phyloP scores from a whole-genome alignment of 2,113 vertebrate species.

The Burhinus bistriatus region DNA sequence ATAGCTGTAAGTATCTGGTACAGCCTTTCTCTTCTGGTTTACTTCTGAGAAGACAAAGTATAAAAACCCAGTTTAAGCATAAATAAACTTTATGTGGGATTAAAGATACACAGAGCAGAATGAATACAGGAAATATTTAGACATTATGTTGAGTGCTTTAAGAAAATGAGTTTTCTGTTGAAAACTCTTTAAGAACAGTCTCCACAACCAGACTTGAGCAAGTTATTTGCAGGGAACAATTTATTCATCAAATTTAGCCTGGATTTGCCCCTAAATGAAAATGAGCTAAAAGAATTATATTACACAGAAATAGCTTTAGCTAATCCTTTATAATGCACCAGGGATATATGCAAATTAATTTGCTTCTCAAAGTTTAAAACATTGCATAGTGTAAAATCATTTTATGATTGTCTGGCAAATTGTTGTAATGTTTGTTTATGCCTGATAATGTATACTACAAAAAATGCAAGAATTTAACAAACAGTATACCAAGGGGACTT shows the following conservation, averaged over 20 bases:
- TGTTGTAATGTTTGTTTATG: conserved; percentile 37
- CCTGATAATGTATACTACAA: neutral
- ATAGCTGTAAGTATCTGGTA: neutral
- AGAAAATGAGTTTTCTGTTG: neutral
- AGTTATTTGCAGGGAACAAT: neutral
- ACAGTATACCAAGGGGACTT: neutral
- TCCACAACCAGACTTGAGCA: neutral
- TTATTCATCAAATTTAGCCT: conserved; percentile 16
- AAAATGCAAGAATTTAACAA: neutral
- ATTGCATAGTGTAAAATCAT: neutral
- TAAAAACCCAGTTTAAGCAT: neutral
- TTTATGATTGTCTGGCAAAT: conserved; percentile 52
- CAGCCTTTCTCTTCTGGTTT: neutral
- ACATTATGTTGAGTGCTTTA: neutral
- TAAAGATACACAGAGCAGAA: neutral
- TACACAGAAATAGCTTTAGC: conserved; percentile 49
- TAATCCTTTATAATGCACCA: conserved; percentile 61
- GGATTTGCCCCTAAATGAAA: conserved; percentile 6
- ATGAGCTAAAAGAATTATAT: conserved; percentile 39
- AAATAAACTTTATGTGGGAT: neutral
- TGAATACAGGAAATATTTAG: neutral
- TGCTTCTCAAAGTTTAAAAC: conserved; percentile 35
- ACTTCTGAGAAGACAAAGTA: neutral
- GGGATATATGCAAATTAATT: conserved; percentile 65
- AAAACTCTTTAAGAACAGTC: neutral